Conservation (phyloP, 2,888 invertebrate genomes). For the Hypena proboscidalis region DNA sequence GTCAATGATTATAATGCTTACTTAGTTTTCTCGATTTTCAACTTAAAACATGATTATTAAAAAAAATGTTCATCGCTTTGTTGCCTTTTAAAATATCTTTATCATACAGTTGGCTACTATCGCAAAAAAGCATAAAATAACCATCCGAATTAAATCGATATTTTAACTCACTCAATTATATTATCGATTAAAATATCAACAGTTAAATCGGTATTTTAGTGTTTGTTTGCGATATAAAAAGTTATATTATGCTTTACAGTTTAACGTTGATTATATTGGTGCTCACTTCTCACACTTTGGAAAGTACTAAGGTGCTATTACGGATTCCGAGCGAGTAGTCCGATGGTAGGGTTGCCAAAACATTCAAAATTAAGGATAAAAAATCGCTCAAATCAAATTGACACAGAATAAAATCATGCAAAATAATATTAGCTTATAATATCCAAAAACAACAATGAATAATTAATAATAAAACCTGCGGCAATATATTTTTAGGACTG, state of each 20-base stretch:
- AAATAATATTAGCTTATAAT: not conserved
- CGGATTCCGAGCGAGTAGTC: slow-evolving; percentile 18
- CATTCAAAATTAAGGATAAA: not conserved
- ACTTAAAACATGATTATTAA: too few species aligned
- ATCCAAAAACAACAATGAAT: too few species aligned
- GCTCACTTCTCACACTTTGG: slow-evolving; percentile 39
- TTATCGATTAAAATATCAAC: slow-evolving; percentile 2
- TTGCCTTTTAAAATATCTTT: too few species aligned
- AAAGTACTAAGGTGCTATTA: slow-evolving; percentile 42
- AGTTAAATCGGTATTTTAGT: slow-evolving; percentile 28
- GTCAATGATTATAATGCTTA: too few species aligned
- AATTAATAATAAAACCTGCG: too few species aligned
- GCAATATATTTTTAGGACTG: too few species aligned
- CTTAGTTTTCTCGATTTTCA: too few species aligned
- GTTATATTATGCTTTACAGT: slow-evolving; percentile 24
- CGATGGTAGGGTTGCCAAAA: slow-evolving; percentile 2
- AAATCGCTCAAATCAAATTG: not conserved
- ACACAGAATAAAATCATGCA: not conserved
- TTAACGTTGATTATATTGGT: slow-evolving; percentile 27
- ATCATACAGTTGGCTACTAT: too few species aligned
- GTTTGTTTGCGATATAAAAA: slow-evolving; percentile 33
- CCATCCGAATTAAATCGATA: too few species aligned
- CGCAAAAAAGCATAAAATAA: too few species aligned
- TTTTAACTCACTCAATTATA: too few species aligned
- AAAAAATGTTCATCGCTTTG: too few species aligned